Conservation (phyloP, 2,113 vertebrate genomes). For the Illadopsis cleaveri region DNA sequence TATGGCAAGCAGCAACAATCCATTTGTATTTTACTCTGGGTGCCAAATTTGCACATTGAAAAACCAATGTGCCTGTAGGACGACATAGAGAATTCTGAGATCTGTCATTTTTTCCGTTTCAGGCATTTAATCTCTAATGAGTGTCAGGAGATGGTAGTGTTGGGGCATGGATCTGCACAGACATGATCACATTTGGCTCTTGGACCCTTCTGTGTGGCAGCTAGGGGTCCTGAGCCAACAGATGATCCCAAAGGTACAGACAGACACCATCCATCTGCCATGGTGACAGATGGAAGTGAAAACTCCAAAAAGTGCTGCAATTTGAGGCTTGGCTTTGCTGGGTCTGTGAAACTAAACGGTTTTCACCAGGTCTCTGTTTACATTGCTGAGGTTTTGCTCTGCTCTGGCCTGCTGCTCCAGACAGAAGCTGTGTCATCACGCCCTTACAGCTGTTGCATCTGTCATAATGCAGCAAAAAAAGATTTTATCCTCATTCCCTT, state of each 20-base stretch:
- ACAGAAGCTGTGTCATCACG: background rate
- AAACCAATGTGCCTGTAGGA: background rate
- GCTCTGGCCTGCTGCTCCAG: background rate
- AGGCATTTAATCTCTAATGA: background rate
- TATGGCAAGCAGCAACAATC: background rate
- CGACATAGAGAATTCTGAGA: background rate
- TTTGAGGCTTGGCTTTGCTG: background rate
- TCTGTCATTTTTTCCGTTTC: background rate
- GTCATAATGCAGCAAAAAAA: background rate
- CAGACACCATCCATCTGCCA: background rate
- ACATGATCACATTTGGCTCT: background rate
- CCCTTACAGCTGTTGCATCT: background rate
- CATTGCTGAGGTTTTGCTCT: background rate
- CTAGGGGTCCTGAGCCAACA: background rate
- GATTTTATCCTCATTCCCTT: background rate
- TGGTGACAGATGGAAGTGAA: background rate
- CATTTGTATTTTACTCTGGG: background rate
- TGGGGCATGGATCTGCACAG: background rate
- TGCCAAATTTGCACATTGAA: background rate
- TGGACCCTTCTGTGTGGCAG: background rate
- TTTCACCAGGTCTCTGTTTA: background rate
- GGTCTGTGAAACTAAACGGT: background rate
- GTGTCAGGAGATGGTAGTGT: background rate
- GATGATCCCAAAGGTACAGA: background rate
- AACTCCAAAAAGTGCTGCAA: background rate